These are phyloP conservation scores for Phylloscopus whistleri DNA, from an alignment of 2,113 vertebrate genomes.

Conservation along the genomic window DNA sequence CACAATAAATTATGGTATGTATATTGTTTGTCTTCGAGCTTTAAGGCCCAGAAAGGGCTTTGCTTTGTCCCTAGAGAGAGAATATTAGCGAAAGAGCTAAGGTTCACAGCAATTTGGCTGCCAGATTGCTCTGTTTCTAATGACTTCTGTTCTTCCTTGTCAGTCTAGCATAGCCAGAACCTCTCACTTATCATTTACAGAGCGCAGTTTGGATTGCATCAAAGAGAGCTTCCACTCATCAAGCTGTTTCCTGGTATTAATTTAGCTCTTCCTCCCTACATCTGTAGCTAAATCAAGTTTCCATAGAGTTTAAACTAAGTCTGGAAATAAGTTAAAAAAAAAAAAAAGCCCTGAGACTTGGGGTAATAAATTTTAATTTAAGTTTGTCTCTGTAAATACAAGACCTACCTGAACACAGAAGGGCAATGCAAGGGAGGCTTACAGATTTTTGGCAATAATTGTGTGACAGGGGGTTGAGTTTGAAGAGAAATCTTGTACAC, in stretches of 20 bases:
- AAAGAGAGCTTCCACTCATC: constrained; percentile 37
- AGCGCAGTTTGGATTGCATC: constrained; percentile 6
- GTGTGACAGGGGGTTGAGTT: neutral
- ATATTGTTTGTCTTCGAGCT: neutral
- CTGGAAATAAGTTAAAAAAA: neutral
- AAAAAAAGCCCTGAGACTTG: neutral
- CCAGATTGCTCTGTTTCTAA: constrained; percentile 16
- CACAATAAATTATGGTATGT: neutral
- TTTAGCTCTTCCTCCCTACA: constrained; percentile 47
- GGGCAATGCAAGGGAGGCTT: neutral
- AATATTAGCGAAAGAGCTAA: neutral
- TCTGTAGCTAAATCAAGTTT: constrained; percentile 24
- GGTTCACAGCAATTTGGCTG: constrained; percentile 7
- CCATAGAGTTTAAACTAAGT: neutral
- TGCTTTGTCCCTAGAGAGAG: neutral
- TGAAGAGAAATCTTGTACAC: neutral
- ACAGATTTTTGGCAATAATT: neutral
- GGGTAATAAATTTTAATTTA: neutral
- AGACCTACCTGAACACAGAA: neutral
- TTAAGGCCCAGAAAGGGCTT: neutral
- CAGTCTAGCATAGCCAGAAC: constrained; percentile 27
- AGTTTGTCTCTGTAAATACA: neutral
- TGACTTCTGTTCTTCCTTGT: constrained; percentile 42
- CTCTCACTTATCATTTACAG: constrained; percentile 4
- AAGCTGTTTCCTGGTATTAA: constrained; percentile 60